phyloP scores from a whole-genome alignment of 2,888 invertebrate species.

The Beris morrisii region DNA sequence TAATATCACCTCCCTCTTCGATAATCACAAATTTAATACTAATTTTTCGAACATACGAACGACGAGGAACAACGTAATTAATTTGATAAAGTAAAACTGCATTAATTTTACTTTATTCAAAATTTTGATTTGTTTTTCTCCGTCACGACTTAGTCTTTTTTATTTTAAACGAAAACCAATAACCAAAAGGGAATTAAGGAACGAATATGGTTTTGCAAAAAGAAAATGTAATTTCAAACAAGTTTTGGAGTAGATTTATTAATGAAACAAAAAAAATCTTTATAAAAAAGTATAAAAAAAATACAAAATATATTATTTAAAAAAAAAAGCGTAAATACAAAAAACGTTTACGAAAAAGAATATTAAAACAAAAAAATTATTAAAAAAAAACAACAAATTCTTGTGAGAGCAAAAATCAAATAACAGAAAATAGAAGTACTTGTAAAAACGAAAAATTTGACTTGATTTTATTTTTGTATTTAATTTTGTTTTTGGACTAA shows the following conservation, averaged over 20 bases:
- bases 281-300: neutral
- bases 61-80: slow-evolving; percentile 7
- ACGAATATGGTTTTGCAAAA: neutral
- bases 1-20: neutral
- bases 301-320: neutral
- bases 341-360: neutral
- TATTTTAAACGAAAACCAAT: neutral
- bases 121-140: slow-evolving; percentile 19
- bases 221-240: slow-evolving; percentile 9
- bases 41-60: slow-evolving; percentile 16
- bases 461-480: slow-evolving; percentile 16
- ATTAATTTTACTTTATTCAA: slow-evolving; percentile 24
- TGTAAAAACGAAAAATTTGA: slow-evolving; percentile 25
- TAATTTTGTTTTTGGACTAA: too few species aligned
- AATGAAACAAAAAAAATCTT: neutral
- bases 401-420: slow-evolving; percentile 23
- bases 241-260: slow-evolving; percentile 11
- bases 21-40: slow-evolving; percentile 4
- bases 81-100: slow-evolving; percentile 24
- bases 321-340: neutral
- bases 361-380: neutral
- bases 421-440: slow-evolving; percentile 31
- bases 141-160: neutral
- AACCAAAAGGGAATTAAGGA: slow-evolving; percentile 15
- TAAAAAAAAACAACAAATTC: slow-evolving; percentile 4